Evolutionary conservation across 2,888 invertebrate species (phyloP), one percentile per base, ranked within the genome.

Genomic region (Idaea dimidiata): DNA sequence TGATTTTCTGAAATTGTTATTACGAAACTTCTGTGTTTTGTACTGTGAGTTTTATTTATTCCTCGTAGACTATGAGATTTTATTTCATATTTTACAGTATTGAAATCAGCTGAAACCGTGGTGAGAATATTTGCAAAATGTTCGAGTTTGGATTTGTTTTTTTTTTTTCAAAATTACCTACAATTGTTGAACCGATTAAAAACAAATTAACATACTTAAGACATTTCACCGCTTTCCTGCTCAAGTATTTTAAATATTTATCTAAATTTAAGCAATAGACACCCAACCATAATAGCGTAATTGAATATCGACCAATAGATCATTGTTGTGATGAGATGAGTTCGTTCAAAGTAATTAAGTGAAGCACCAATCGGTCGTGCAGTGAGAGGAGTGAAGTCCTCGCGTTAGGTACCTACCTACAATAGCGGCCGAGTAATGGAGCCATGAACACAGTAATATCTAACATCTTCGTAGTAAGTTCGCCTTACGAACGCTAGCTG

Each of bases 401-500:
- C 43, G 43, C 10, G 8, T 5, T 24, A 24, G 24, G 24, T 24
- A 24, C 24, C 3, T 24, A 24, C 24, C 67, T 63, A 71, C 71
- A 76, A 72, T 72, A 70, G 68, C 66, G 63, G 65, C 59, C 56
- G 65, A 66, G 66, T 72, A 74, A 77, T 76, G 69, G 72, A 71
- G 69, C 69, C 68, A 70, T 70, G 65, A 66, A 68, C 62, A 67
- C 63, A 65, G 71, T 74, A 76, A 78, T 76, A 24, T 24, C 24
- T 24, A 75, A 71, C 68, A 64, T 69, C 69, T 72, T 66, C 64
- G 66, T 69, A 68, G 69, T 67, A 78, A 75, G 69, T 77, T 68
- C 62, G 65, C 70, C 69, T 67, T 69, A 75, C 68, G 74, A 74
- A 72, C 69, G 75, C 72, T 71, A 72, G 66, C 72, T 72, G 74